These are phyloP conservation scores for Drosophila repleta DNA, from an alignment of 1,140 invertebrate genomes.

Conservation along the genomic window DNA sequence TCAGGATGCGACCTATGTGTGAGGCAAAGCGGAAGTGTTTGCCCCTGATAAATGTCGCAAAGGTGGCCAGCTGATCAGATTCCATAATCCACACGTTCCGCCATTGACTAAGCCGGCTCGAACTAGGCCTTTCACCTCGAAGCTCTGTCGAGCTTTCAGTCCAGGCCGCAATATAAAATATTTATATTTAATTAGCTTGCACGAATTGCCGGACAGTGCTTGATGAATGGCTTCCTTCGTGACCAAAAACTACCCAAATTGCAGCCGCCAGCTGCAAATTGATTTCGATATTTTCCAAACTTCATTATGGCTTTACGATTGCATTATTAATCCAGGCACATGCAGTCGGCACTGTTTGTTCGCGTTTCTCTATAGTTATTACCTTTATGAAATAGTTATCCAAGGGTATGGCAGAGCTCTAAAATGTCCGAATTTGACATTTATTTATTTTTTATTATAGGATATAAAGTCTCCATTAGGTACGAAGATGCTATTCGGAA, in stretches of 20 bases:
- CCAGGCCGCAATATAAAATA: constrained; percentile 41
- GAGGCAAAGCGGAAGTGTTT: constrained; percentile 55
- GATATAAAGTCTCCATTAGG: no score
- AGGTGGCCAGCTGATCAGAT: constrained; percentile 15
- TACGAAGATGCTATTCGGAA: no score
- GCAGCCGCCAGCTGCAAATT: constrained; percentile 38
- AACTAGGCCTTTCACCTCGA: neutral
- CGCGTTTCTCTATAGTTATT: neutral
- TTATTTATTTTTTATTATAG: neutral
- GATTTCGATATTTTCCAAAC: constrained; percentile 44
- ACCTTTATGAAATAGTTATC: neutral
- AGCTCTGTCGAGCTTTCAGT: neutral
- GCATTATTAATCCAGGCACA: constrained; percentile 55
- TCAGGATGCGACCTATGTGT: constrained; percentile 22
- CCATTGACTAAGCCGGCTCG: neutral
- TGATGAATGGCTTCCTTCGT: constrained; percentile 74
- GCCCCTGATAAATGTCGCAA: constrained; percentile 35
- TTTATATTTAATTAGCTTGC: constrained; percentile 66
- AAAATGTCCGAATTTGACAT: no score
- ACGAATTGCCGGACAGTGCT: constrained; percentile 65
- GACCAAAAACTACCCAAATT: constrained; percentile 32
- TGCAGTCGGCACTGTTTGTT: constrained; percentile 67
- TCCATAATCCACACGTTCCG: neutral
- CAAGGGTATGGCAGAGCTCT: neutral
- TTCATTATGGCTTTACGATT: constrained; percentile 27